Percentiles rank a stretch among this genome's conserved stretches.
phyloP scores from a whole-genome alignment of 2,888 invertebrate genomes.

The Mythimna lalbum region DNA sequence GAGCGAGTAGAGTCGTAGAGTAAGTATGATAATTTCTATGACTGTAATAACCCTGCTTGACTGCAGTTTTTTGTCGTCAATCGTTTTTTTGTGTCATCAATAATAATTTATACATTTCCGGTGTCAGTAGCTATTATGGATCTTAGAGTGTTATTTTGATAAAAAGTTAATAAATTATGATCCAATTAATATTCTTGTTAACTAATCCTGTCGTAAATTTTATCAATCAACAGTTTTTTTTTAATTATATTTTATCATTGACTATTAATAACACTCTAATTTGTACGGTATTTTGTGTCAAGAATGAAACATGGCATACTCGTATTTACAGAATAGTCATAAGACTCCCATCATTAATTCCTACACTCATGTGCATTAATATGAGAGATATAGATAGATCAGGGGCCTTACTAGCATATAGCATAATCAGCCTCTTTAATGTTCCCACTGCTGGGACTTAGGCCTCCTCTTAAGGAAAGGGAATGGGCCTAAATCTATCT shows the following conservation, averaged over 20 bases:
- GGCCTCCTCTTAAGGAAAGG: no score
- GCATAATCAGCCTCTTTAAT: no score
- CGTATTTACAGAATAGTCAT: no score
- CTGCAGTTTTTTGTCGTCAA: constrained; percentile 36
- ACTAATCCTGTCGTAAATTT: not conserved
- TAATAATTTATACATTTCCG: constrained; percentile 22
- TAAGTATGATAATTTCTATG: constrained; percentile 28
- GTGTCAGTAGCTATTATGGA: constrained; percentile 9
- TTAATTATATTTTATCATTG: not conserved
- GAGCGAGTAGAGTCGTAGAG: not conserved
- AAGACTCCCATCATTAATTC: no score
- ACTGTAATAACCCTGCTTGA: constrained; percentile 13
- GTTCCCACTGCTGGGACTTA: no score
- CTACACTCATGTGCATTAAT: no score
- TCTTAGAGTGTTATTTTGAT: not conserved
- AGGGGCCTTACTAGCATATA: no score
- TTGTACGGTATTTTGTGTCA: no score
- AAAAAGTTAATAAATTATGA: not conserved
- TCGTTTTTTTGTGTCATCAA: constrained; percentile 36
- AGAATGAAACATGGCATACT: no score
- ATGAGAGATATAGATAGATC: no score
- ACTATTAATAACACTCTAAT: no score
- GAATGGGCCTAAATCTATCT: no score
- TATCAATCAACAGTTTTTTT: not conserved
- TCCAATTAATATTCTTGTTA: not conserved